These are phyloP conservation scores for Gasterosteus aculeatus DNA, from an alignment of 2,113 vertebrate species.

Conservation along the genomic window DNA sequence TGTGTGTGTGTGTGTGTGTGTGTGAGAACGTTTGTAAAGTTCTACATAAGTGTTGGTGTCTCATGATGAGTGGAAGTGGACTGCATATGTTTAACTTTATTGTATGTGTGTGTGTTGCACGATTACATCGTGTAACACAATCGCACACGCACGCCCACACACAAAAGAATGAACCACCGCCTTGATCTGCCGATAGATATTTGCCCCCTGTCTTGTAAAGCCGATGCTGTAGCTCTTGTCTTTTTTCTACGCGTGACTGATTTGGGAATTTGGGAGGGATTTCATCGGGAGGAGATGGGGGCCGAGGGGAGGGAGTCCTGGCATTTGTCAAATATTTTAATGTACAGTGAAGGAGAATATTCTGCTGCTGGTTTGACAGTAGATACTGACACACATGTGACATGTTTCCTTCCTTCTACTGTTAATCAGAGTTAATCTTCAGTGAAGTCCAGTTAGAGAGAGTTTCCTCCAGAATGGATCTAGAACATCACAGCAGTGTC, in stretches of 20 bases:
- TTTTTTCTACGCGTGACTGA: conserved; percentile 18
- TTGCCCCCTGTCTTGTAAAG: background rate
- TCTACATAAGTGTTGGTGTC: conserved; percentile 31
- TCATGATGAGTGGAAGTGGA: conserved; percentile 31
- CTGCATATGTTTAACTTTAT: conserved; percentile 44
- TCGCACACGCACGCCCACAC: background rate
- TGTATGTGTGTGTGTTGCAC: background rate
- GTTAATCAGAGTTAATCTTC: background rate
- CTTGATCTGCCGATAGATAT: background rate
- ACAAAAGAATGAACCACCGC: background rate
- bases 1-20: conserved; percentile 4
- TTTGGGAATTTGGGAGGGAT: conserved; percentile 25
- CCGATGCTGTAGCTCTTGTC: conserved; percentile 8
- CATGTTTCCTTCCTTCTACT: background rate
- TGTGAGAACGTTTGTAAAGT: background rate
- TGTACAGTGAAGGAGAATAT: background rate
- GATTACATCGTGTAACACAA: background rate
- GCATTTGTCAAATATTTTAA: background rate
- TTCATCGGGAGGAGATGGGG: background rate
- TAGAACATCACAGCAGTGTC: background rate
- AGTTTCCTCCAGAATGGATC: background rate
- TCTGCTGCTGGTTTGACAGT: conserved; percentile 1
- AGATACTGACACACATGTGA: conserved; percentile 5
- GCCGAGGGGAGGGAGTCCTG: background rate
- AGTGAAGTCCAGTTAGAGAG: no score